Evolutionary conservation across 1,140 invertebrate species (phyloP).

Genomic region (Whitmania pigra): DNA sequence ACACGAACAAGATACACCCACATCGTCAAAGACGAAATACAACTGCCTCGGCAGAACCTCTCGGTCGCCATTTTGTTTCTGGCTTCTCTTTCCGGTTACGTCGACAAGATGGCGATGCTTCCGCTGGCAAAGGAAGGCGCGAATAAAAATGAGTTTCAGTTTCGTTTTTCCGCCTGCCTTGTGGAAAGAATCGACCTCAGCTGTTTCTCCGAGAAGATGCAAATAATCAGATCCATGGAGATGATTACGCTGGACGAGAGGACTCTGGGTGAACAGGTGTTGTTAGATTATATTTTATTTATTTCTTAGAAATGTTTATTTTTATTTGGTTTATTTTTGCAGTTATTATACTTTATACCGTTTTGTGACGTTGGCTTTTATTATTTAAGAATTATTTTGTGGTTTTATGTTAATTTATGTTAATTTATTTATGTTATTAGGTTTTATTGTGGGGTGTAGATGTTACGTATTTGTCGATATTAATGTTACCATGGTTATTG

Average conservation of each 20-base stretch:
- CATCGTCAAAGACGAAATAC: slow-evolving; percentile 59
- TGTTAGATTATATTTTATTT: slow-evolving; percentile 50
- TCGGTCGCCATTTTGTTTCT: slow-evolving; percentile 62
- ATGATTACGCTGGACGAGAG: too few relatives aligned
- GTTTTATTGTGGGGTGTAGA: not conserved
- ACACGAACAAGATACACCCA: slow-evolving; percentile 51
- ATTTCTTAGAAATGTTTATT: too few relatives aligned
- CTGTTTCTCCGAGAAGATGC: slow-evolving; percentile 32
- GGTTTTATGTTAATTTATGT: too few relatives aligned
- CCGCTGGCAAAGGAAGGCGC: slow-evolving; percentile 46
- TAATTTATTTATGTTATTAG: not conserved
- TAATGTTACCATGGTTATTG: too few relatives aligned
- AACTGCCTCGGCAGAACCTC: slow-evolving; percentile 52
- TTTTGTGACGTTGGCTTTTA: too few relatives aligned
- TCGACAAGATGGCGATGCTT: slow-evolving; percentile 67
- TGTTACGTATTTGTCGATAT: not conserved
- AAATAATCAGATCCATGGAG: slow-evolving; percentile 56
- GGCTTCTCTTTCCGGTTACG: slow-evolving; percentile 56
- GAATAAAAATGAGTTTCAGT: not conserved
- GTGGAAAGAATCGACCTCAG: slow-evolving; percentile 8
- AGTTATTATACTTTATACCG: not conserved
- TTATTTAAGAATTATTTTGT: too few relatives aligned
- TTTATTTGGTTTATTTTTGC: slow-evolving; percentile 31
- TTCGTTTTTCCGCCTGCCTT: not conserved
- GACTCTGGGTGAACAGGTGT: too few relatives aligned